A percentile compares a stretch with the other conserved stretches of the same genome.
phyloP scores from a whole-genome alignment of 2,797 vertebrate genomes.

The Amblyopsis hoosieri region DNA sequence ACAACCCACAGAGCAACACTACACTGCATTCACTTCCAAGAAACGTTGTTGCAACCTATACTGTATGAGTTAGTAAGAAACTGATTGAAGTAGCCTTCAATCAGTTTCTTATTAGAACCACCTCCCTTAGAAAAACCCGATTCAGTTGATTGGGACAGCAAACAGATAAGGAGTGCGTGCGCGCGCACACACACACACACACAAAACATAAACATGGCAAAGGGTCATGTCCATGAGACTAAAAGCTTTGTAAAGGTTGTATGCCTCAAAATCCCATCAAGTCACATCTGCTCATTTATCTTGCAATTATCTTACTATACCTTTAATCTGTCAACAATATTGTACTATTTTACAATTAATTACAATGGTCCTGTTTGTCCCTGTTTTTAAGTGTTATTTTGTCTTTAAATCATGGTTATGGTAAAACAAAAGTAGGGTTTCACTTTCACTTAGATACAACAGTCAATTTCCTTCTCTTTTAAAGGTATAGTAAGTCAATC shows the following conservation, averaged over 20 bases:
- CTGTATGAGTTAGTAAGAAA: background rate
- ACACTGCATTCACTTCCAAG: background rate
- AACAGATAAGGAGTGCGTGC: conserved; percentile 14
- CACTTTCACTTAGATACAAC: too few species aligned
- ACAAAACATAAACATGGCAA: conserved; percentile 7
- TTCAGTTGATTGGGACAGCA: conserved; percentile 22
- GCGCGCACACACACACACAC: conserved; percentile 26
- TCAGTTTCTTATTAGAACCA: conserved; percentile 16
- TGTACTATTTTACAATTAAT: too few species aligned
- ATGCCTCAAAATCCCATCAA: too few species aligned
- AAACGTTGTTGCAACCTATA: background rate
- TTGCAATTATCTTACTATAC: too few species aligned
- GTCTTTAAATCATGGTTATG: too few species aligned
- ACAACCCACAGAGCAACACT: background rate
- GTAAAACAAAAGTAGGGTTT: too few species aligned
- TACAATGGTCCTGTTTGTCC: too few species aligned
- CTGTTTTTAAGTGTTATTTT: too few species aligned
- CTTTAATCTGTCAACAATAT: too few species aligned
- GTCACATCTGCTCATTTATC: background rate
- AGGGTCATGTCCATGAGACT: conserved; percentile 20
- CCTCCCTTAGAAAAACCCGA: conserved; percentile 20
- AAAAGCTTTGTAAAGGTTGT: conserved; percentile 15
- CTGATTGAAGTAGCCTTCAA: conserved; percentile 24
- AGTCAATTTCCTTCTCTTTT: too few species aligned
- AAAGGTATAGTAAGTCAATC: too few species aligned